These are phyloP conservation scores for Origma solitaria DNA, from an alignment of 2,113 vertebrate species.

Conservation along the genomic window DNA sequence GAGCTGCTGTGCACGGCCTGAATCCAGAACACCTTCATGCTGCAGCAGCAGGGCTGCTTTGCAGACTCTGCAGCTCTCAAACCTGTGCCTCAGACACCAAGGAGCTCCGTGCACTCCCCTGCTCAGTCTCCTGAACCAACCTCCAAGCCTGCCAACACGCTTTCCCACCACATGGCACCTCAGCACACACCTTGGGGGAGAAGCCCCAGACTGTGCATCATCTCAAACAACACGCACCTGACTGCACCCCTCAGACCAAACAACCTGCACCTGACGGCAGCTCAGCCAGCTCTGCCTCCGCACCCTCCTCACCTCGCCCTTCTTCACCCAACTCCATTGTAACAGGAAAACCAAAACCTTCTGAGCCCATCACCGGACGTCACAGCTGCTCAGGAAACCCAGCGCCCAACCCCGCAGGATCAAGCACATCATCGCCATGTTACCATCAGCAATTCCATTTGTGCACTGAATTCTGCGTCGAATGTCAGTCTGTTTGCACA, in stretches of 20 bases:
- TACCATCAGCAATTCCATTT: neutral
- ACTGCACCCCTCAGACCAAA: neutral
- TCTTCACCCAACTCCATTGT: neutral
- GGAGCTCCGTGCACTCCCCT: accelerated
- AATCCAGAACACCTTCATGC: neutral
- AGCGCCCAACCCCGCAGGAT: neutral
- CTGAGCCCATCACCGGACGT: neutral
- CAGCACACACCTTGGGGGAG: neutral
- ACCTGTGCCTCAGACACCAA: accelerated
- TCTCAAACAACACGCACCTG: neutral
- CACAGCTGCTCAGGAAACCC: neutral
- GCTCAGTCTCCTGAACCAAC: neutral
- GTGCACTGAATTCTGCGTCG: accelerated
- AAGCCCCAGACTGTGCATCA: neutral
- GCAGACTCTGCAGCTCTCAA: neutral
- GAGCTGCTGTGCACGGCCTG: neutral
- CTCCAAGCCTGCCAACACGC: accelerated
- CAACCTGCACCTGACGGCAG: neutral
- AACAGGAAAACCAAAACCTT: neutral
- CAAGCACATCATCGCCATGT: neutral
- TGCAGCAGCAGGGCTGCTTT: neutral
- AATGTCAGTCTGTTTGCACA: neutral
- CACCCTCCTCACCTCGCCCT: neutral
- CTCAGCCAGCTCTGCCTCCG: neutral
- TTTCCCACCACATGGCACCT: accelerated